These are phyloP conservation scores for Agapostemon virescens DNA, from an alignment of 2,888 invertebrate genomes.

Conservation along the genomic window DNA sequence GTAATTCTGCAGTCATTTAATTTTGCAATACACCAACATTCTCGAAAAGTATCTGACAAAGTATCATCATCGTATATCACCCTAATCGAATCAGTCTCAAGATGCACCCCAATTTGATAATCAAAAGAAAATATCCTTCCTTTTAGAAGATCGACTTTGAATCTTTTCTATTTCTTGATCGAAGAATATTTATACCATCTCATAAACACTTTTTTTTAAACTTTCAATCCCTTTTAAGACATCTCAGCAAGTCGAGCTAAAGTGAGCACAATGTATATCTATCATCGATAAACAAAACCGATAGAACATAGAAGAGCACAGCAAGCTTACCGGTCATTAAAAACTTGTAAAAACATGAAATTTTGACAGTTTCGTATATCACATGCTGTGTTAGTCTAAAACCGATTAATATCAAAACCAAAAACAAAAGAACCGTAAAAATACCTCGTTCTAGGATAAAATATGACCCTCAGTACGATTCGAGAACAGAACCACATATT, in stretches of 20 bases:
- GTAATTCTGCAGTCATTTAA: background rate
- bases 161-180: background rate
- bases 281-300: slow-evolving; percentile 38
- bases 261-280: background rate
- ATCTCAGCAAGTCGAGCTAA: background rate
- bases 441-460: slow-evolving; percentile 4
- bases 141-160: background rate
- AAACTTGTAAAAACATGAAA: slow-evolving; percentile 29
- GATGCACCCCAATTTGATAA: background rate
- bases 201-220: too few relatives aligned
- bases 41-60: background rate
- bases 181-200: background rate
- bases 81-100: background rate
- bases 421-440: too few relatives aligned
- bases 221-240: background rate
- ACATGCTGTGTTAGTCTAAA: background rate
- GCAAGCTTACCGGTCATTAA: slow-evolving; percentile 18
- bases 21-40: background rate
- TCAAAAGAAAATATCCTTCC: background rate
- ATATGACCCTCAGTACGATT: background rate
- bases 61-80: background rate
- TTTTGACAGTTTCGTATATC: background rate
- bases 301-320: slow-evolving; percentile 23
- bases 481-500: background rate
- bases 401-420: too few relatives aligned